Base-by-base conservation (phyloP, 2,113 vertebrate species). In the Thryonomys swinderianus region DNA sequence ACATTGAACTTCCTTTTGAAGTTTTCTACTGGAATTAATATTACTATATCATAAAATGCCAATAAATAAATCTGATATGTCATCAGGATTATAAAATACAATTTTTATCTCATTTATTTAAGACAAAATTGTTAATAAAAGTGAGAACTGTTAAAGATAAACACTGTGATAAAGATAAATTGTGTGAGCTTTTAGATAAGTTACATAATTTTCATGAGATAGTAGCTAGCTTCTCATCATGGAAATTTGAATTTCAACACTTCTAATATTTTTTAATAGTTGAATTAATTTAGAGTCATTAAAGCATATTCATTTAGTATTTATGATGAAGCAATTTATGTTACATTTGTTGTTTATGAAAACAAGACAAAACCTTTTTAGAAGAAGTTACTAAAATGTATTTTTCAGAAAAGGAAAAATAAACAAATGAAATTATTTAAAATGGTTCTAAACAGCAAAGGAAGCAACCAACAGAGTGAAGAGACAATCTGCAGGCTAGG, bases 121-220 rank as follows among this genome's bases (percentile, higher is more conserved):
- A 76, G 23, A 71, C 4, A 51, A 5, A 94, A 76, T 48, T 93
- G 51, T 10, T 13, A 62, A 30, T 53, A 81, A 76, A 88, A 93
- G 18, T 88, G 37, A 94, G 23, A 90, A 42, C 62, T 92, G 11
- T 79, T 86, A 86, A 85, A 79, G 82, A 84, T 64, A 81, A 66
- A 61, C 61, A 45, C 2, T 40, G 74, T 92, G 61, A 92, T 82
- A 51, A 90, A 88, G 14, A 23, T 12, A 37, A 92, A 62, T 90
- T 85, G 64, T 57, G 4, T 48, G 10, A 4, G 12, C 0, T 53
- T 85, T 95, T 59, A 81, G 32, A 71, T 71, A 92, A 84, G 78
- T 71, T 90, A 66, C 30, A 18, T 27, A 84, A 81, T 80, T 84
- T 37, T 5, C 3, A 67, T 73, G 30, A 74, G 21, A 69, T 4